These are phyloP conservation scores for Calyptommatus sinebrachiatus DNA, from an alignment of 2,113 vertebrate species.

Conservation along the genomic window DNA sequence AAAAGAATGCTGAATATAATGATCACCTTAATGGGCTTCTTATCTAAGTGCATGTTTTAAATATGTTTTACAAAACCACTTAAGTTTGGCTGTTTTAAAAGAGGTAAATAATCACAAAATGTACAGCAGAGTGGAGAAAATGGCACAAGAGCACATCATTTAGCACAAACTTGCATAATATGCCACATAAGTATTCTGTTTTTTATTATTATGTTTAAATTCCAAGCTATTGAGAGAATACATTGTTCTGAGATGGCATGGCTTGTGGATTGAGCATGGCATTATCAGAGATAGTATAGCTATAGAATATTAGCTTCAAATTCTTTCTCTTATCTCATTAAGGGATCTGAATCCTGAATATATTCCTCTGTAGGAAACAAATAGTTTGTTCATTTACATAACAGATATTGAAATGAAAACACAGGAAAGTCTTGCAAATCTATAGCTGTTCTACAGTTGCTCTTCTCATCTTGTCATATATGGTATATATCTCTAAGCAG, in stretches of 20 bases:
- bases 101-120: constrained; percentile 6
- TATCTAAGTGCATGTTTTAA: constrained; percentile 10
- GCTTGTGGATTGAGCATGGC: background rate
- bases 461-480: no score
- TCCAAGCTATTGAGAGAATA: background rate
- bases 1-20: constrained; percentile 6
- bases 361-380: background rate
- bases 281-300: background rate
- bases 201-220: background rate
- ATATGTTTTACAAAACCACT: constrained; percentile 8
- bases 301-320: background rate
- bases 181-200: background rate
- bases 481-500: no score
- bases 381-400: background rate
- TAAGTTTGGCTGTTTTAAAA: constrained; percentile 13
- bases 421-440: no score
- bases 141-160: background rate
- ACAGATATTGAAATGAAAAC: background rate
- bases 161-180: background rate
- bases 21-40: background rate
- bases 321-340: background rate
- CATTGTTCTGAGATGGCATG: background rate
- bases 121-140: background rate
- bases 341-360: background rate
- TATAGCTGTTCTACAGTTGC: no score